These are phyloP conservation scores for Delphinapterus leucas DNA, from an alignment of 2,113 vertebrate species.

Conservation along the genomic window DNA sequence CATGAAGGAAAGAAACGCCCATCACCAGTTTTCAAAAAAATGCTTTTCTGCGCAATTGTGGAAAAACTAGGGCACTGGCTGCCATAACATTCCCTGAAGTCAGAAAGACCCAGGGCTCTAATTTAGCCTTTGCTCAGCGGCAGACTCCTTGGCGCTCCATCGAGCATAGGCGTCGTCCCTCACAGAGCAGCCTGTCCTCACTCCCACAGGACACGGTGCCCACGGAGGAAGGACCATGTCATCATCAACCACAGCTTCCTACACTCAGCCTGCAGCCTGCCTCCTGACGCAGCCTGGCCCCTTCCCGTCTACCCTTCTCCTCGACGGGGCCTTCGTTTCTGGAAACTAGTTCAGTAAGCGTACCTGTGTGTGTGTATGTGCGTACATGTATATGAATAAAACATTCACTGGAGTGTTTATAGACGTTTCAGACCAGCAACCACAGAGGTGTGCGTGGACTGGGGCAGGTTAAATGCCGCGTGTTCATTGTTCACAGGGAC, in stretches of 20 bases:
- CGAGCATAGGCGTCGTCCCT: not conserved
- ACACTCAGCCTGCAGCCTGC: not conserved
- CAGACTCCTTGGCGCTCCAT: not conserved
- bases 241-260: not conserved
- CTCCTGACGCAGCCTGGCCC: not conserved
- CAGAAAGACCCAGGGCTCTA: not conserved
- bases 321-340: not conserved
- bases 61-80: not conserved
- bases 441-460: not conserved
- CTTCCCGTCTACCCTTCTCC: not conserved
- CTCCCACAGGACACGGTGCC: not conserved
- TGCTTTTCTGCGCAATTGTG: not conserved
- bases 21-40: not conserved
- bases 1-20: not conserved
- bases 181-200: not conserved
- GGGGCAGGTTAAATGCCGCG: not conserved
- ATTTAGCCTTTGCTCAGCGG: not conserved
- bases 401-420: not conserved
- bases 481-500: not conserved
- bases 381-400: not conserved
- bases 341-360: not conserved
- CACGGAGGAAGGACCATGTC: not conserved
- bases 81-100: not conserved
- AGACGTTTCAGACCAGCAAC: not conserved
- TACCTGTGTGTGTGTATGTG: not conserved